Conservation (phyloP, 2,888 invertebrate species). For the Drosophila atripex region DNA sequence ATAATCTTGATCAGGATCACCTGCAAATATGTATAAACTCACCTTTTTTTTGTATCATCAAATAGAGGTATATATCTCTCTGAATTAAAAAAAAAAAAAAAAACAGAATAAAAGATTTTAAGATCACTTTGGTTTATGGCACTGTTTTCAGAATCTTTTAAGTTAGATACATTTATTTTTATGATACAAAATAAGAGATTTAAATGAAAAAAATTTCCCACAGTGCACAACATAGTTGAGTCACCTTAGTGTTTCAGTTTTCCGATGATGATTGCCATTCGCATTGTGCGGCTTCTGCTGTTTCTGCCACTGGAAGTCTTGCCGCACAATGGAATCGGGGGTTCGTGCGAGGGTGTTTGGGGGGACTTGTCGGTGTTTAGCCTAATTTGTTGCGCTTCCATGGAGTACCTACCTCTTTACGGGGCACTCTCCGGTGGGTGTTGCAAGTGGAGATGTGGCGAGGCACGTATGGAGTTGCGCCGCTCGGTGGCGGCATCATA, state of each 20-base stretch:
- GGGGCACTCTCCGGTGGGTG: slow-evolving; percentile 5
- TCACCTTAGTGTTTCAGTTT: slow-evolving; percentile 32
- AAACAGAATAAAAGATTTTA: no score
- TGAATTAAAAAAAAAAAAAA: no score
- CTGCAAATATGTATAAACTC: no score
- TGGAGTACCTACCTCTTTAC: slow-evolving; percentile 1
- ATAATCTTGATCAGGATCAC: no score
- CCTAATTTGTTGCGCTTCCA: slow-evolving; percentile 49
- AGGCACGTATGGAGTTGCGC: slow-evolving; percentile 28
- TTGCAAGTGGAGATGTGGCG: neutral
- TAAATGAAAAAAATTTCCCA: slow-evolving; percentile 2
- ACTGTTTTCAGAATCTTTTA: no score
- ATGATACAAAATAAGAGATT: no score
- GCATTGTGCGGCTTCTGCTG: slow-evolving; percentile 1
- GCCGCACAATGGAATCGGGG: neutral
- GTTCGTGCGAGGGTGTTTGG: neutral
- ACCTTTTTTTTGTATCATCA: no score
- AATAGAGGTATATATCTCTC: no score
- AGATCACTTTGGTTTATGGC: no score
- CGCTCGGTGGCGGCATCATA: slow-evolving; percentile 54
- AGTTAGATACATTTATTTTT: no score
- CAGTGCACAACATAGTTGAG: slow-evolving; percentile 27
- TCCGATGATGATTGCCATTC: slow-evolving; percentile 8
- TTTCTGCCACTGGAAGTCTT: slow-evolving; percentile 19
- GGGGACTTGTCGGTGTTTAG: slow-evolving; percentile 41